Conservation (phyloP, 2,888 invertebrate genomes). For the Drosophila acutilabella region DNA sequence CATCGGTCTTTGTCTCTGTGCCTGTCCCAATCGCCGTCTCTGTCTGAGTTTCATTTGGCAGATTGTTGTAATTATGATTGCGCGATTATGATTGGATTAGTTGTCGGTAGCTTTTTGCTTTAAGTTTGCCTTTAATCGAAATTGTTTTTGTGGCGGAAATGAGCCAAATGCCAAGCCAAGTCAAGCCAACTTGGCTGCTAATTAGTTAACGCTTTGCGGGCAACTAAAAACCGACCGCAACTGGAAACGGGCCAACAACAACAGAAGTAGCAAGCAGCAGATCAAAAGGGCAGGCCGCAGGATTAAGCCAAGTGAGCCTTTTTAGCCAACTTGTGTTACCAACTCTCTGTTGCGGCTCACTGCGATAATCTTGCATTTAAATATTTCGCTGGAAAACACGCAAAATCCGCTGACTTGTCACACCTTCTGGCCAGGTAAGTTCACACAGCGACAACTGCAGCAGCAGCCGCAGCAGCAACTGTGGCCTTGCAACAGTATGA, state of each 20-base stretch:
- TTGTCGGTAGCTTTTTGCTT: slow-evolving; percentile 66
- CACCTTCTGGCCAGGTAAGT: slow-evolving; percentile 73
- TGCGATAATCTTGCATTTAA: slow-evolving; percentile 78
- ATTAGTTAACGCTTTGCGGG: slow-evolving; percentile 64
- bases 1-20: slow-evolving; percentile 33
- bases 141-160: slow-evolving; percentile 71
- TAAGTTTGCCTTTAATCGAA: slow-evolving; percentile 68
- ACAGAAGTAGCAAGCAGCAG: slow-evolving; percentile 31
- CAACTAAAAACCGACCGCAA: slow-evolving; percentile 15
- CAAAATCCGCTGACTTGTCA: slow-evolving; percentile 81
- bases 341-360: slow-evolving; percentile 15
- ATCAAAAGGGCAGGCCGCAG: slow-evolving; percentile 65
- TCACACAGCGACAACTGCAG: slow-evolving; percentile 38
- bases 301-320: slow-evolving; percentile 66
- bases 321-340: slow-evolving; percentile 30
- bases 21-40: slow-evolving; percentile 6
- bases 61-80: slow-evolving; percentile 79
- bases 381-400: slow-evolving; percentile 78
- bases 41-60: slow-evolving; percentile 56
- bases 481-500: slow-evolving; percentile 28
- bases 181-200: slow-evolving; percentile 51
- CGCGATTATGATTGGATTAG: slow-evolving; percentile 78
- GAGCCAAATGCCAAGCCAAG: slow-evolving; percentile 61
- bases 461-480: slow-evolving; percentile 27
- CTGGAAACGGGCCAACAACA: slow-evolving; percentile 4